Conservation (phyloP, 2,113 vertebrate genomes). For the Ia io region DNA sequence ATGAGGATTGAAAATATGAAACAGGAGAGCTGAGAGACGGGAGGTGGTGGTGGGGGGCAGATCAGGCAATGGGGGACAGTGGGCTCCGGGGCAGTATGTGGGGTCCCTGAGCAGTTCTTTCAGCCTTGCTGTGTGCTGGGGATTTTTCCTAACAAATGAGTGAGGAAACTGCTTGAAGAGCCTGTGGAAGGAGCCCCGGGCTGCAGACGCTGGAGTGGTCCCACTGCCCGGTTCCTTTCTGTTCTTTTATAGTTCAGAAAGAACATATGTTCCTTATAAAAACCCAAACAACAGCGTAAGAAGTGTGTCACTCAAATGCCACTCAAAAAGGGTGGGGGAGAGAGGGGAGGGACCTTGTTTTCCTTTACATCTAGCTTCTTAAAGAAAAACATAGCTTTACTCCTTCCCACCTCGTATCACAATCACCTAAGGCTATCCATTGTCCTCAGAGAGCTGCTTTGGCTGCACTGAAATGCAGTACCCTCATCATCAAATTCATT, state of each 20-base stretch:
- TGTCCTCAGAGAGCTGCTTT: not conserved
- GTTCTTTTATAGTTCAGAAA: not conserved
- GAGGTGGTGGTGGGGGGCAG: not conserved
- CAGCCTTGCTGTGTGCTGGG: not conserved
- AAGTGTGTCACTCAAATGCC: rapidly evolving
- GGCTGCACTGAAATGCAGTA: rapidly evolving
- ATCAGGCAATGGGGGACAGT: rapidly evolving
- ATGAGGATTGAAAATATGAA: too few species aligned
- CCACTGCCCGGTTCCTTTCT: not conserved
- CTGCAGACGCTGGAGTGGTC: rapidly evolving
- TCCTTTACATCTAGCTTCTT: not conserved
- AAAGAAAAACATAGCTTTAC: rapidly evolving
- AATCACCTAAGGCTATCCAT: rapidly evolving
- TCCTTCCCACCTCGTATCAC: rapidly evolving
- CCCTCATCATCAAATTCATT: rapidly evolving
- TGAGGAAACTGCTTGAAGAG: rapidly evolving
- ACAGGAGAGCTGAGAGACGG: rapidly evolving
- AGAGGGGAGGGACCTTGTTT: not conserved
- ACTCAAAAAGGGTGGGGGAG: rapidly evolving
- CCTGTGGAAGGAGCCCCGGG: rapidly evolving
- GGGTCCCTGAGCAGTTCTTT: too few species aligned
- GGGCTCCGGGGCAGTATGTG: rapidly evolving
- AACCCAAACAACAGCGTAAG: not conserved
- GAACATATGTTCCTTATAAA: not conserved
- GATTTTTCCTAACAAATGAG: not conserved